phyloP scores from a whole-genome alignment of 1,140 invertebrate species.

The Mycetomoellerius zeteki region DNA sequence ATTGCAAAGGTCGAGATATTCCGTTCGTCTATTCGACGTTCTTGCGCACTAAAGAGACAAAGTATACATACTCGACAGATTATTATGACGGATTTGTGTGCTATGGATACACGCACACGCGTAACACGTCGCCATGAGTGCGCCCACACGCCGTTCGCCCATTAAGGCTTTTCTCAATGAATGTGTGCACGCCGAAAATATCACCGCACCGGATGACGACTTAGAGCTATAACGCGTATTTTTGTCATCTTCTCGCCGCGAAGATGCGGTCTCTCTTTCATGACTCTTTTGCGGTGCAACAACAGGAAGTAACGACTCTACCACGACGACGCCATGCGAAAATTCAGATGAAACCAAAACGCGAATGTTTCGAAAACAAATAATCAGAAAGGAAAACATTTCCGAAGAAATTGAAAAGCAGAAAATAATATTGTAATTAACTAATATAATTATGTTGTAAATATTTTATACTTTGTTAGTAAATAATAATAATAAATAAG shows the following conservation, averaged over 20 bases:
- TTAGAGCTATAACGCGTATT: constrained; percentile 67
- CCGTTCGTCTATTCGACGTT: background rate
- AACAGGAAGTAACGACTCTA: constrained; percentile 68
- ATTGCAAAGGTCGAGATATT: constrained; percentile 43
- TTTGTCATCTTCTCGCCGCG: constrained; percentile 70
- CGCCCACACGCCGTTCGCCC: constrained; percentile 25
- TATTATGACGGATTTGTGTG: background rate
- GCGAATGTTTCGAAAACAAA: constrained; percentile 38
- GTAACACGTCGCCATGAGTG: background rate
- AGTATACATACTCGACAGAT: constrained; percentile 19
- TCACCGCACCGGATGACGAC: constrained; percentile 68
- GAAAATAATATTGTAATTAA: background rate
- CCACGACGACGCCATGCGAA: background rate
- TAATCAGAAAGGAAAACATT: background rate
- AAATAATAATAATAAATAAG: too few species aligned
- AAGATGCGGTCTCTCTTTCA: constrained; percentile 26
- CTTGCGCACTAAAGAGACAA: background rate
- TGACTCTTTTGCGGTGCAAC: constrained; percentile 21
- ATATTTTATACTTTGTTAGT: background rate
- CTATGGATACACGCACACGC: background rate
- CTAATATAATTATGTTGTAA: background rate
- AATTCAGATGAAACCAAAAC: background rate
- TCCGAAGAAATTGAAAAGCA: background rate
- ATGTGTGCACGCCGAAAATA: constrained; percentile 70
- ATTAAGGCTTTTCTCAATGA: constrained; percentile 72